Conservation (phyloP, 1,140 invertebrate species). For the Drosophila dunni region DNA sequence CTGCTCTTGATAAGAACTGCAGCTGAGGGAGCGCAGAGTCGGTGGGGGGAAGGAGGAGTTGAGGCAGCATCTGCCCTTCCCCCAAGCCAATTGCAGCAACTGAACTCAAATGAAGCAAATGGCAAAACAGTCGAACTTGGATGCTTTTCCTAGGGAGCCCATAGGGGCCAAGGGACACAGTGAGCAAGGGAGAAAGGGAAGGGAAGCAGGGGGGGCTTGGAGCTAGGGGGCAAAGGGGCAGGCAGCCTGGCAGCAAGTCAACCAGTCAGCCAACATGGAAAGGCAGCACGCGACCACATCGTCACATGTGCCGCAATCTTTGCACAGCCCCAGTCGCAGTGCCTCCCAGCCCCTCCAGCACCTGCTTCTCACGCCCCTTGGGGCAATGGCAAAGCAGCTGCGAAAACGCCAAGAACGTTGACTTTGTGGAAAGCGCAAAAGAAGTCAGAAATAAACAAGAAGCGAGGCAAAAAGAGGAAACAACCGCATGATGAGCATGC, state of each 20-base stretch:
- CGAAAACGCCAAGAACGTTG: conserved; percentile 78
- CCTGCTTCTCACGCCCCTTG: not conserved
- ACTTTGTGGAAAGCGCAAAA: conserved; percentile 77
- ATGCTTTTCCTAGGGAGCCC: conserved; percentile 7
- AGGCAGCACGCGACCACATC: conserved; percentile 78
- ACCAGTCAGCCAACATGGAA: conserved; percentile 12
- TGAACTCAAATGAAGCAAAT: conserved; percentile 61
- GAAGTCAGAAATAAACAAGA: conserved; percentile 52
- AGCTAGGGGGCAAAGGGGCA: conserved; percentile 17
- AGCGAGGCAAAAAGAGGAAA: conserved; percentile 37
- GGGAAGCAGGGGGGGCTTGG: not conserved
- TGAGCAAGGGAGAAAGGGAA: not conserved
- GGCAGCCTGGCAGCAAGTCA: conserved; percentile 35
- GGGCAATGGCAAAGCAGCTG: conserved; percentile 66
- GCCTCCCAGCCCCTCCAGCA: not conserved
- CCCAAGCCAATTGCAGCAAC: conserved; percentile 60
- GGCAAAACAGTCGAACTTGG: conserved; percentile 40
- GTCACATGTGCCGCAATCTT: conserved; percentile 79
- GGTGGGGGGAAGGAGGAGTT: not conserved
- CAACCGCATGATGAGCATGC: conserved; percentile 31
- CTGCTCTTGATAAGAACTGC: conserved; percentile 73
- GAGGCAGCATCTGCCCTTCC: conserved; percentile 28
- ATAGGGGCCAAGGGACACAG: conserved; percentile 3
- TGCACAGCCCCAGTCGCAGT: not conserved
- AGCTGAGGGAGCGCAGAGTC: not conserved